Evolutionary conservation across 2,113 vertebrate species (phyloP).

Genomic region (Carlito syrichta): DNA sequence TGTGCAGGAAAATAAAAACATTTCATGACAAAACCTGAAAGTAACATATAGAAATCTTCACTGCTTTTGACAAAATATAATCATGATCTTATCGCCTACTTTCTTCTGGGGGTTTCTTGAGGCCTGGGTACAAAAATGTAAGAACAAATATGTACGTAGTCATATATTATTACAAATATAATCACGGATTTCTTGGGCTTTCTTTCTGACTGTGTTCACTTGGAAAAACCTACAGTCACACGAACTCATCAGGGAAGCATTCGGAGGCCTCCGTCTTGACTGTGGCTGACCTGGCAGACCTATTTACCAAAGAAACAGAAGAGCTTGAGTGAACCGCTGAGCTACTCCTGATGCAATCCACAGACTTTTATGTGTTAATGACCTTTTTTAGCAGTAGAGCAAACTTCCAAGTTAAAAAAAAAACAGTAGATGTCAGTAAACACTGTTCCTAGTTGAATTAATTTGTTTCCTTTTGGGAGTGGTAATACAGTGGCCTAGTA

Average conservation of each 20-base stretch:
- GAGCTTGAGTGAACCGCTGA: constrained; percentile 88
- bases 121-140: neutral
- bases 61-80: neutral
- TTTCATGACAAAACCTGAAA: constrained; percentile 2
- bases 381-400: constrained; percentile 4
- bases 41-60: neutral
- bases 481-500: constrained; percentile 50
- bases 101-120: neutral
- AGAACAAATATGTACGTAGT: neutral
- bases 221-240: constrained; percentile 85
- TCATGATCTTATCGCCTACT: neutral
- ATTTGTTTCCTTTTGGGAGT: constrained; percentile 54
- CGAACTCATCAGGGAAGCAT: constrained; percentile 91
- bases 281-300: constrained; percentile 94
- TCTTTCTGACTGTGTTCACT: constrained; percentile 40
- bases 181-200: neutral
- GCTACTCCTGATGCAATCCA: neutral
- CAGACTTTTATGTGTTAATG: neutral
- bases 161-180: neutral
- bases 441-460: neutral
- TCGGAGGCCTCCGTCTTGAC: constrained; percentile 95
- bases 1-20: neutral
- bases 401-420: constrained; percentile 45
- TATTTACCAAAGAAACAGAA: constrained; percentile 94
- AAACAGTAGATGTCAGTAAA: constrained; percentile 61